Evolutionary conservation across 2,888 invertebrate genomes (phyloP).

Genomic region (Biston betularia): DNA sequence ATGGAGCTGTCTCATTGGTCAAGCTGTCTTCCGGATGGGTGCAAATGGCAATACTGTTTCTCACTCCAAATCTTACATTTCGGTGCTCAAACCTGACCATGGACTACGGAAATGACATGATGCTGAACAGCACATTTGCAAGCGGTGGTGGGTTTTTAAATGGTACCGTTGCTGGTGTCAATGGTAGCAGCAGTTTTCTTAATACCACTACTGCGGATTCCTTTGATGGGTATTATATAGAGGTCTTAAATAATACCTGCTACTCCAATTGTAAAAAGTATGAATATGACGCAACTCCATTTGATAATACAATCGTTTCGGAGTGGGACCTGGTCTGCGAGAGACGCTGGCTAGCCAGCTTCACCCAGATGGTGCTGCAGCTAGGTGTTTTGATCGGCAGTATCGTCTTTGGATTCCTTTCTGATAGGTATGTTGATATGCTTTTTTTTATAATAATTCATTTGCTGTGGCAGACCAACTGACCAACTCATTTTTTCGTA

Average conservation of each 20-base stretch:
- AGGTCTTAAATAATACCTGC: conserved; percentile 68
- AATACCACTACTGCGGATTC: conserved; percentile 59
- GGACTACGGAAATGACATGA: not conserved
- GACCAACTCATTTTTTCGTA: too few species aligned
- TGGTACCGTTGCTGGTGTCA: conserved; percentile 57
- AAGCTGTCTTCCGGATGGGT: conserved; percentile 93
- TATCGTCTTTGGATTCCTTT: conserved; percentile 89
- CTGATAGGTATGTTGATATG: conserved; percentile 87
- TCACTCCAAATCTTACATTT: conserved; percentile 88
- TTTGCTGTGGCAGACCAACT: too few species aligned
- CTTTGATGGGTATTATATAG: not conserved
- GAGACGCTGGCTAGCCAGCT: conserved; percentile 87
- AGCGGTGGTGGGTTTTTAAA: not conserved
- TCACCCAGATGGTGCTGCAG: conserved; percentile 91
- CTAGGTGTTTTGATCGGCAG: conserved; percentile 91
- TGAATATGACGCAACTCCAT: conserved; percentile 87
- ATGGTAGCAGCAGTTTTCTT: not conserved
- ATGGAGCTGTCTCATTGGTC: conserved; percentile 87
- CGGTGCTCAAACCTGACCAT: conserved; percentile 67
- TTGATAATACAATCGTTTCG: conserved; percentile 89
- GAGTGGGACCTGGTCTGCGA: conserved; percentile 92
- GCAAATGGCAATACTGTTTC: conserved; percentile 90
- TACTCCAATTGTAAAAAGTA: conserved; percentile 82
- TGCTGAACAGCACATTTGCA: not conserved
- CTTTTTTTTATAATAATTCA: not conserved